Evolutionary conservation across 2,888 invertebrate genomes (phyloP), one percentile per base, ranked within the genome.

Genomic region (Nymphalis c-album): DNA sequence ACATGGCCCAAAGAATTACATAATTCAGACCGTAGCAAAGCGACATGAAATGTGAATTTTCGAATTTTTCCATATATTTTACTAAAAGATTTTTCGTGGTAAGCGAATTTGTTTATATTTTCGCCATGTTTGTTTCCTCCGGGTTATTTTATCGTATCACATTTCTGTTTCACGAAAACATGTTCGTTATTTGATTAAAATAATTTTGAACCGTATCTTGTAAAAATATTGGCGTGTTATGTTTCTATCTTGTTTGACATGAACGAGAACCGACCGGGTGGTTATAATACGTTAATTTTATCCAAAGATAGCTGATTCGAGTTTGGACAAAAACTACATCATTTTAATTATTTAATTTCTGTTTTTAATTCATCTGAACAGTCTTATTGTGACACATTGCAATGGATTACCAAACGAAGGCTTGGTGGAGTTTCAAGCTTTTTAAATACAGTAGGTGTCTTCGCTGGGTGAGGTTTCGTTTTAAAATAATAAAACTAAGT

Each of bases 121-220:
- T 50, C 16, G 31, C 35, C 22, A 50, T 64, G 58, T 64, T 64
- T 58, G 64, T 64, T n/a, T 63, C 13, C 48, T 26, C 48, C 13
- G 16, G 16, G 31, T 7, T 18, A 6, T 58, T 63, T 64, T 20
- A 48, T 40, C 47, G 22, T 47, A 46, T 61, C 53, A 22, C 17
- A 53, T 57, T 57, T 40, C 63, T 35, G n/a, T 53, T 53, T 53
- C 16, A 7, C 16, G 16, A 7, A 22, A 22, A 1, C 26, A 5
- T 55, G 46, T 47, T 63, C 46, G 53, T 55, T 45, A n/a, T 26
- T 55, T 63, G 18, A 57, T 63, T 53, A 22, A 53, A 53, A 62
- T 26, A 53, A 20, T 35, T 53, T 53, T 31, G 7, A 53, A 17
- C 17, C 26, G 17, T 26, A 53, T 53, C 13, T 51, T 51, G 51